phyloP scores from a whole-genome alignment of 2,888 invertebrate genomes.

The Campoletis raptor region DNA sequence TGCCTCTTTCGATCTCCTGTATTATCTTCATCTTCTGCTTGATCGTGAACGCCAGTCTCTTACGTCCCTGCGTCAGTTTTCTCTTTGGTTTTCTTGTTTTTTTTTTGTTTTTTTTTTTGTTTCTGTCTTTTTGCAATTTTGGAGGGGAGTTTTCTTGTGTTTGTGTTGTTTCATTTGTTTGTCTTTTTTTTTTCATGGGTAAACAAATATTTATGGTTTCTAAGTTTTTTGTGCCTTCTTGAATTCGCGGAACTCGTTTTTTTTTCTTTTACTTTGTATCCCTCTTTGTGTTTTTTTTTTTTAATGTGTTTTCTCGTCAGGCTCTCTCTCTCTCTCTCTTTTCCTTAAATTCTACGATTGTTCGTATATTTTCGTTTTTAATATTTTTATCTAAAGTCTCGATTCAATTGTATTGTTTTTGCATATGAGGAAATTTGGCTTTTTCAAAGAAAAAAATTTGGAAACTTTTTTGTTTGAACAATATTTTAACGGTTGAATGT shows the following conservation, averaged over 20 bases:
- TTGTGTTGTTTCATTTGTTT: conserved; percentile 45
- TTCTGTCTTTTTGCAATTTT: conserved; percentile 12
- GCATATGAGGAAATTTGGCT: no score
- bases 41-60: conserved; percentile 87
- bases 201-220: neutral
- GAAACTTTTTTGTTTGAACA: no score
- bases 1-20: conserved; percentile 87
- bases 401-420: neutral
- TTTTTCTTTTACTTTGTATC: neutral
- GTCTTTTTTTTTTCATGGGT: neutral
- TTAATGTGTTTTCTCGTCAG: conserved; percentile 38
- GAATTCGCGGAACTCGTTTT: neutral
- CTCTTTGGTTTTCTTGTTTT: conserved; percentile 53
- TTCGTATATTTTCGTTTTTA: neutral
- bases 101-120: conserved; percentile 48
- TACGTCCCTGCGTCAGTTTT: conserved; percentile 86
- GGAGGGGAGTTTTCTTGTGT: conserved; percentile 27
- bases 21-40: conserved; percentile 88
- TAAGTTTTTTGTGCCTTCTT: neutral
- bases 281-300: conserved; percentile 17
- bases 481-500: no score
- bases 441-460: no score
- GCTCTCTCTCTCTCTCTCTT: conserved; percentile 41
- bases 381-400: neutral
- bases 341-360: conserved; percentile 49